Base-by-base conservation (phyloP, 2,797 vertebrate species). In the Eulemur rubriventer region DNA sequence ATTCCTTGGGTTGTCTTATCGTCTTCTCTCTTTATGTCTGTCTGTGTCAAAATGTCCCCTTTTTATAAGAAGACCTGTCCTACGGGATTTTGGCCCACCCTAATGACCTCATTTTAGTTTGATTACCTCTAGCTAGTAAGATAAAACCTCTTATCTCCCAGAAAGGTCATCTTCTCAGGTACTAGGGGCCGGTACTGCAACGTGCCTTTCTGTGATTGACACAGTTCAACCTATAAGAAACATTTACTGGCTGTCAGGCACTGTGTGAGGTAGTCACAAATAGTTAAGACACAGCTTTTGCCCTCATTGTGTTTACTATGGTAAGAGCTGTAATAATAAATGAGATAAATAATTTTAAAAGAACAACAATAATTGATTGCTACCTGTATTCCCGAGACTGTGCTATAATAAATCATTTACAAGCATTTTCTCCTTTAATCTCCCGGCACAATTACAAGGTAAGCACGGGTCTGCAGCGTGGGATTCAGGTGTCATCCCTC, bases 81-180 rank as follows among this genome's bases (percentile, higher is more conserved):
- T 52, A 41, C 2, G 3, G 38, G 17, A 63, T 61, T 72, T 57
- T 6, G 26, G 18, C 12, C 41, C 13, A 59, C 28, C 28, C 17
- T 85, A 50, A 76, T 33, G 7, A 67, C 14, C 3, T 80, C 14
- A 14, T 57, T 96, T 91, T 86, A 67, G 33, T 72, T 93, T 78
- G 2, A 57, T 57, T 61, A 20, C 38, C 2, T 86, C 61, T 73
- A 3, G 18, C 50, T 20, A 35, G 63, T n/a, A 67, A 35, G 17
- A 67, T 20, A 67, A 67, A 35, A 67, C 7, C 7, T 4, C 11
- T 17, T 35, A 28, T 61, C 43, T 86, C 43, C 24, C 63, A 48
- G 22, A 13, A 48, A 50, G 33, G 10, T 82, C 20, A 17, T 61
- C 7, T 76, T 94, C 48, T 69, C 4, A 48, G 28, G 7, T 63